Percentiles rank a stretch among this genome's conserved stretches.
These are phyloP conservation scores for Caenorhabditis macrosperma DNA, from an alignment of 2,888 invertebrate species.

Conservation along the genomic window DNA sequence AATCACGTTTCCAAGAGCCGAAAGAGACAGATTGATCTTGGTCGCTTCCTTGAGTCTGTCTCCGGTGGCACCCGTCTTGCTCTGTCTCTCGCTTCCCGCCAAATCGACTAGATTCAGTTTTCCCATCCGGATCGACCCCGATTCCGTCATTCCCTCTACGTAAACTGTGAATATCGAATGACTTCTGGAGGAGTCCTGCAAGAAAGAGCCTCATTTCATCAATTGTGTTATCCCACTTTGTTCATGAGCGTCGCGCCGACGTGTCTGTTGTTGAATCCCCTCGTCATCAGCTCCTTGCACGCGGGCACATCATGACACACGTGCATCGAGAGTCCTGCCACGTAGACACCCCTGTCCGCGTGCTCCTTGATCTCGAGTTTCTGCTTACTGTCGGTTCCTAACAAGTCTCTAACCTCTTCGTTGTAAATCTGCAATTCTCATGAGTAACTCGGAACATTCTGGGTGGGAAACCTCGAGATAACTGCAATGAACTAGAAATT, in stretches of 20 bases:
- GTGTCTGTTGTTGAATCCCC: slow-evolving; percentile 88
- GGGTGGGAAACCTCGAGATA: slow-evolving; percentile 85
- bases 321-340: slow-evolving; percentile 85
- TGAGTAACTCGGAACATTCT: slow-evolving; percentile 36
- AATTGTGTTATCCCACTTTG: slow-evolving; percentile 82
- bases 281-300: slow-evolving; percentile 87
- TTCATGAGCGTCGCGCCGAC: slow-evolving; percentile 93
- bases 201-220: no score
- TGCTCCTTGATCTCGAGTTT: slow-evolving; percentile 84
- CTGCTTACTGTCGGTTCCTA: slow-evolving; percentile 84
- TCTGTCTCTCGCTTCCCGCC: slow-evolving; percentile 91
- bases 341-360: slow-evolving; percentile 77
- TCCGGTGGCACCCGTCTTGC: slow-evolving; percentile 88
- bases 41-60: slow-evolving; percentile 88
- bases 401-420: slow-evolving; percentile 87
- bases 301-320: slow-evolving; percentile 87
- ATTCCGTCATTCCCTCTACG: slow-evolving; percentile 86
- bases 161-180: slow-evolving; percentile 91
- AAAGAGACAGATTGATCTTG: slow-evolving; percentile 96
- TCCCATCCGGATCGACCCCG: slow-evolving; percentile 84
- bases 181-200: slow-evolving; percentile 84
- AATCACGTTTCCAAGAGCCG: slow-evolving; percentile 97
- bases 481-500: slow-evolving; percentile 87
- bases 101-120: slow-evolving; percentile 91
- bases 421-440: slow-evolving; percentile 85